phyloP scores from a whole-genome alignment of 2,113 vertebrate species.

The Oceanites oceanicus region DNA sequence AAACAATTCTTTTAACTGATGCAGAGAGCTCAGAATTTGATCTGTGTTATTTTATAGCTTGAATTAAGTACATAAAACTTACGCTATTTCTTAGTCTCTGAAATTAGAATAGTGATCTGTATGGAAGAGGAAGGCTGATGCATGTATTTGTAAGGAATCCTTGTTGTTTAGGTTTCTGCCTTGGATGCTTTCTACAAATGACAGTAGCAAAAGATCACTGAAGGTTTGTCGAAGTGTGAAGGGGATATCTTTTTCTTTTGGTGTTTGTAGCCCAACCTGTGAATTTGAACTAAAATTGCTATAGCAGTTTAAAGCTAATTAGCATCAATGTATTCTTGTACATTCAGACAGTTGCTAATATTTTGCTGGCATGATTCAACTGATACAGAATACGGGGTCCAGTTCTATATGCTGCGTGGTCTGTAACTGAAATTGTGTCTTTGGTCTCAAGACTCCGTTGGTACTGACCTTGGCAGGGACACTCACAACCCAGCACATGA shows the following conservation, averaged over 20 bases:
- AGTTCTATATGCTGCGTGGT: neutral
- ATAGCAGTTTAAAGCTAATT: neutral
- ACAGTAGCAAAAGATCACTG: neutral
- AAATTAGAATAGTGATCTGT: neutral
- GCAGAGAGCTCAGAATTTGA: neutral
- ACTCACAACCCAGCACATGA: neutral
- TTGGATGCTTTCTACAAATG: neutral
- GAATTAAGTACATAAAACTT: neutral
- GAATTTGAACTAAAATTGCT: neutral
- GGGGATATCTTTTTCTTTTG: neutral
- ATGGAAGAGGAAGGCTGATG: neutral
- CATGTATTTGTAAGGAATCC: neutral
- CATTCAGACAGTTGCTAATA: neutral
- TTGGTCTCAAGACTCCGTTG: neutral
- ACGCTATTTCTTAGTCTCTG: neutral
- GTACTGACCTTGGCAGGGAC: neutral
- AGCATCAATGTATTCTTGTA: neutral
- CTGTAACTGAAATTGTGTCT: neutral
- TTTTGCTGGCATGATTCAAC: neutral
- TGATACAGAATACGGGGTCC: neutral
- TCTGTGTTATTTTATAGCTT: neutral
- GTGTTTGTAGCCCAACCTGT: neutral
- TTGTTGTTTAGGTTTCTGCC: neutral
- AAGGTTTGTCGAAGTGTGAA: neutral
- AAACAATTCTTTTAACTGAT: neutral